Percentiles rank a stretch among this genome's conserved stretches.
phyloP scores from a whole-genome alignment of 2,113 vertebrate genomes.

The Ariopsis seemanni region DNA sequence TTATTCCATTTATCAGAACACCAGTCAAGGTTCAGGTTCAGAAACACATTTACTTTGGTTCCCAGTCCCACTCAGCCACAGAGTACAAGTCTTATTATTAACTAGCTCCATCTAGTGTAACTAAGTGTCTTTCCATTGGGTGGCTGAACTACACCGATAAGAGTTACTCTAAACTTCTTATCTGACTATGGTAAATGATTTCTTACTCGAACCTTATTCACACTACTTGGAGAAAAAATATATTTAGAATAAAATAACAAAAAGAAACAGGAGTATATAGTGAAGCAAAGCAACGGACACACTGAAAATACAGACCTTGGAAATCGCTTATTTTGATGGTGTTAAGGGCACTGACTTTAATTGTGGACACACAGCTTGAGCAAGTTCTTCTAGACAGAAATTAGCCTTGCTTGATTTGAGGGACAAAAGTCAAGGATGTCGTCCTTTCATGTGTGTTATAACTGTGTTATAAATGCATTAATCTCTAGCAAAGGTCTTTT shows the following conservation, averaged over 20 bases:
- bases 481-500: background rate
- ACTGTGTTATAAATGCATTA: background rate
- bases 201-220: background rate
- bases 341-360: background rate
- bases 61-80: conserved; percentile 7
- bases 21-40: conserved; percentile 5
- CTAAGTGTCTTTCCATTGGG: conserved; percentile 55
- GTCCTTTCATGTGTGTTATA: background rate
- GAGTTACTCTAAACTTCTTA: background rate
- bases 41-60: conserved; percentile 13
- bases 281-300: background rate
- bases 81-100: conserved; percentile 59
- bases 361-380: background rate
- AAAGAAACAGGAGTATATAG: background rate
- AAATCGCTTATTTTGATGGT: background rate
- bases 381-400: background rate
- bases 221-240: too few species aligned
- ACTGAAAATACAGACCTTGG: background rate
- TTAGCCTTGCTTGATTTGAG: background rate
- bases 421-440: background rate
- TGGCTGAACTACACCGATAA: background rate
- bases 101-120: conserved; percentile 77
- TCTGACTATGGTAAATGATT: background rate
- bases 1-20: conserved; percentile 9
- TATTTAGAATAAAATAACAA: background rate